Evolutionary conservation across 2,113 vertebrate genomes (phyloP).

Genomic region (Petrocephalus zakoni): DNA sequence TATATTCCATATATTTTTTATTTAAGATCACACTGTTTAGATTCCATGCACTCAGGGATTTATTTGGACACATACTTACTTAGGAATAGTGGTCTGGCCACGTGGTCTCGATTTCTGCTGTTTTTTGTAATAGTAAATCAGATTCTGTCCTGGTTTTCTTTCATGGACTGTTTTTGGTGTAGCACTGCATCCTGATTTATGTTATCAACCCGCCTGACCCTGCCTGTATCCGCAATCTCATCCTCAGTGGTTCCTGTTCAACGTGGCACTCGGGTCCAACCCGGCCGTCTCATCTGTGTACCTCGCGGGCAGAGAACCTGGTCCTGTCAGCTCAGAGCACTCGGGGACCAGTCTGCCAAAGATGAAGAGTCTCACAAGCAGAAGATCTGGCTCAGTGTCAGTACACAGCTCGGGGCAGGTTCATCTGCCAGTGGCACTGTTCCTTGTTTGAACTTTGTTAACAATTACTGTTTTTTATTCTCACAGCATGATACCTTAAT

Average conservation of each 20-base stretch:
- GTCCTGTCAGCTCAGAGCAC: not conserved
- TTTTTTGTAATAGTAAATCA: not conserved
- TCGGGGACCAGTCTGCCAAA: not conserved
- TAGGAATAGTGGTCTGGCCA: not conserved
- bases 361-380: not conserved
- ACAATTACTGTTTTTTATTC: not conserved
- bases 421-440: not conserved
- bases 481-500: not conserved
- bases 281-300: not conserved
- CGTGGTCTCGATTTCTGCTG: not conserved
- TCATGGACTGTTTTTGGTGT: not conserved
- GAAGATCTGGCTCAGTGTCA: not conserved
- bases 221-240: not conserved
- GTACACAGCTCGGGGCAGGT: not conserved
- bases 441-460: not conserved
- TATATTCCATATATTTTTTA: not conserved
- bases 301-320: not conserved
- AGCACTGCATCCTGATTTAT: not conserved
- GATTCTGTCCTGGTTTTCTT: not conserved
- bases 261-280: not conserved
- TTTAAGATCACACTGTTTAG: not conserved
- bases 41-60: not conserved
- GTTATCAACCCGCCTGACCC: not conserved
- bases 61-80: not conserved
- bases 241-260: not conserved